Base-by-base conservation (phyloP, 2,888 invertebrate genomes). In the Xestia rhomboidea region DNA sequence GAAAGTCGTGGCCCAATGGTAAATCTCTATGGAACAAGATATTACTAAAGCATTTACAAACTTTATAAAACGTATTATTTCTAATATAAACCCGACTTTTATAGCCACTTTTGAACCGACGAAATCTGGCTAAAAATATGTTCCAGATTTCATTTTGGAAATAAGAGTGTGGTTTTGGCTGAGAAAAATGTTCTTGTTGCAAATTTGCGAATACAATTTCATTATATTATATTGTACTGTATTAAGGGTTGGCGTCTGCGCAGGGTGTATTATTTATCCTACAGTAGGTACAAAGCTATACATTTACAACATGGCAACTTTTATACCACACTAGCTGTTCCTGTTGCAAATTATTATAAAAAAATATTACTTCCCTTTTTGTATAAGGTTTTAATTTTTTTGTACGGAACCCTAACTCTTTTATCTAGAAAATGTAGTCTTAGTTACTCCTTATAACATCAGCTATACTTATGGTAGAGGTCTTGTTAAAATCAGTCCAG, bases 41-140 rank as follows among this genome's bases (percentile, higher is more conserved):
- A n/a, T n/a, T n/a, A 49, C 5, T 73, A 41, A 41, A 51, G 2
- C 54, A 24, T 44, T 27, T 30, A 60, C 8, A 46, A 34, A 30
- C 15, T 64, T 78, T 30, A 78, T 30, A 64, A 69, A 64, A 79
- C 44, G 34, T 62, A 64, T 68, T 54, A 46, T 38, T 78, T 63
- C 46, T 69, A 69, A 78, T 54, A 38, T n/a, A 54, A 66, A 67
- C 21, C 34, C 8, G 44, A 62, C 49, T 68, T 77, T 62, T 27
- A 62, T 27, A 41, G 24, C 11, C 38, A 46, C 24, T 49, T 38
- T 66, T 57, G 38, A 24, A 8, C 21, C 24, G 60, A 77, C 49
- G 51, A 62, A 62, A 68, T 8, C 38, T 21, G 8, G 34, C 21
- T 60, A 5, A 1, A 62, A 62, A 66, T 49, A 46, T 49, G 24